These are phyloP conservation scores for Phrynocephalus versicolor DNA, from an alignment of 2,113 vertebrate species.

Conservation along the genomic window DNA sequence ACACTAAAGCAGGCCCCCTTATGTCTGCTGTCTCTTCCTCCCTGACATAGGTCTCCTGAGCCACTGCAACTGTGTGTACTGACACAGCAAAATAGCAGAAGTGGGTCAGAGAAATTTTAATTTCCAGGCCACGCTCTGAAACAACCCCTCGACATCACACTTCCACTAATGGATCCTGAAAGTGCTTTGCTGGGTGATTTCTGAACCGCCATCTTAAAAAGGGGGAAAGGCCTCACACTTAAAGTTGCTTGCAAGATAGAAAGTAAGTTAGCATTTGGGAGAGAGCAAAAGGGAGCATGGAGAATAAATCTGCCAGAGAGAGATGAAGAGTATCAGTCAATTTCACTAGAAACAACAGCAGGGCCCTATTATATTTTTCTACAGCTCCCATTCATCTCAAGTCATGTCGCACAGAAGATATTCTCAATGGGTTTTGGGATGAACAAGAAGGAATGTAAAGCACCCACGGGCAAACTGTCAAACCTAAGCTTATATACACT, in stretches of 20 bases:
- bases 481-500: not conserved
- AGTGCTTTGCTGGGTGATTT: not conserved
- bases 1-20: not conserved
- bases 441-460: not conserved
- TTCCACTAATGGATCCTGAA: not conserved
- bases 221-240: not conserved
- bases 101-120: not conserved
- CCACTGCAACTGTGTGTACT: not conserved
- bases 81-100: not conserved
- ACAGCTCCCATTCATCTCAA: not conserved
- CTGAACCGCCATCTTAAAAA: not conserved
- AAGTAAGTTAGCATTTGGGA: fast-evolving
- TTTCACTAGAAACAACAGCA: not conserved
- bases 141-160: not conserved
- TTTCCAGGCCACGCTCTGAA: not conserved
- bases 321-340: fast-evolving
- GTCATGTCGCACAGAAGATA: not conserved
- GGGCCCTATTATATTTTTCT: not conserved
- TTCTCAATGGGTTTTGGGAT: not conserved
- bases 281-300: not conserved
- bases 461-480: not conserved
- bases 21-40: not conserved
- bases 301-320: fast-evolving
- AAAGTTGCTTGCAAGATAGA: not conserved
- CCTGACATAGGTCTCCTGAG: not conserved